Evolutionary conservation across 2,113 vertebrate species (phyloP).

Genomic region (Mus spicilegus): DNA sequence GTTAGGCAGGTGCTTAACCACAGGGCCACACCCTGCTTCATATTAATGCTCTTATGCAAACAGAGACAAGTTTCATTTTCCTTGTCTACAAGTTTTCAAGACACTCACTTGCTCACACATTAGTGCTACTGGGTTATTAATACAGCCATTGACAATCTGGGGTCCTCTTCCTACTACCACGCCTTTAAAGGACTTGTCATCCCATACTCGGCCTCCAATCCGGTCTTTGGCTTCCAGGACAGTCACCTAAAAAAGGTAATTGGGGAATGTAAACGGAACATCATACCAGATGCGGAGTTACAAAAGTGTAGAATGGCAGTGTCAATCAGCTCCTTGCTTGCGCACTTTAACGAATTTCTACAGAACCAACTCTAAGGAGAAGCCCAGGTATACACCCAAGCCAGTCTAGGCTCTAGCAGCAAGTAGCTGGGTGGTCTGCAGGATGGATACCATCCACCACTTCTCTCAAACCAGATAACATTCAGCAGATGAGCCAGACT

Average conservation of each 20-base stretch:
- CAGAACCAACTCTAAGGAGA: not conserved
- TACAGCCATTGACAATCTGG: slow-evolving; percentile 97
- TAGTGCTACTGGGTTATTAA: slow-evolving; percentile 98
- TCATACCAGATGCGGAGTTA: not conserved
- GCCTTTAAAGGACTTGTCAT: slow-evolving; percentile 92
- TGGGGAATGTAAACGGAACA: not conserved
- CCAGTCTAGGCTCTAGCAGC: not conserved
- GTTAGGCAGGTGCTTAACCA: not conserved
- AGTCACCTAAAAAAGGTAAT: slow-evolving; percentile 88
- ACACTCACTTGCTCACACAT: slow-evolving; percentile 98
- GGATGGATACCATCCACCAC: not conserved
- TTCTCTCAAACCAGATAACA: not conserved
- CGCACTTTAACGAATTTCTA: not conserved
- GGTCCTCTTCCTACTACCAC: slow-evolving; percentile 95
- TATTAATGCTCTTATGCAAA: not conserved
- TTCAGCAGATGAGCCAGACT: not conserved
- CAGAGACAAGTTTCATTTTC: slow-evolving; percentile 28
- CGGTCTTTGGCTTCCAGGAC: slow-evolving; percentile 96
- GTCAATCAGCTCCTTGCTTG: not conserved
- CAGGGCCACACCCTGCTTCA: not conserved
- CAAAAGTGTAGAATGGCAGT: not conserved
- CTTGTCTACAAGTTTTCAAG: slow-evolving; percentile 67
- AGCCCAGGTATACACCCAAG: not conserved
- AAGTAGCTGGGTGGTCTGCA: not conserved
- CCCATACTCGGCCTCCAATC: slow-evolving; percentile 97